These are phyloP conservation scores for Drosophila parthenogenetica DNA, from an alignment of 2,888 invertebrate species.

Conservation along the genomic window DNA sequence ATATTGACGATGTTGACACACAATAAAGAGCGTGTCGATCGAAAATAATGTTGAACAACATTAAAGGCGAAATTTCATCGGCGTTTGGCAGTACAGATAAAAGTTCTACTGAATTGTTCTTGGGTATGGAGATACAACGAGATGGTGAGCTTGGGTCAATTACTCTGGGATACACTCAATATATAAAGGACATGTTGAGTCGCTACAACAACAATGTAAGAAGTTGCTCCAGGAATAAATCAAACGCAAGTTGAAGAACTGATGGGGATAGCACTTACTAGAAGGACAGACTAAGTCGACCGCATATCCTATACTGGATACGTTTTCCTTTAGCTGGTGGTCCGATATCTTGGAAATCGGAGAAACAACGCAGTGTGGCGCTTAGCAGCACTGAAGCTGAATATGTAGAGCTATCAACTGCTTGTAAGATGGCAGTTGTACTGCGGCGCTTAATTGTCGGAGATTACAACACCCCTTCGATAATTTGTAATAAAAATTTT, in stretches of 20 bases:
- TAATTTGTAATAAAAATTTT: no score
- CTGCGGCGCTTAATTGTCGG: background rate
- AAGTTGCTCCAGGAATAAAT: background rate
- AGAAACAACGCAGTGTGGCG: constrained; percentile 5
- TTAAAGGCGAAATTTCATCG: background rate
- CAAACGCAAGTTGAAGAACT: background rate
- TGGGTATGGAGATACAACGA: constrained; percentile 11
- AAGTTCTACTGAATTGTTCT: background rate
- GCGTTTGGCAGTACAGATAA: constrained; percentile 10
- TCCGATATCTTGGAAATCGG: constrained; percentile 5
- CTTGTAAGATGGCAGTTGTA: background rate
- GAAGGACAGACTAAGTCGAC: background rate
- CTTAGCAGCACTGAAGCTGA: background rate
- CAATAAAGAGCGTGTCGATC: background rate
- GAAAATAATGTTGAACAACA: background rate
- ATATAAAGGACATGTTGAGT: background rate
- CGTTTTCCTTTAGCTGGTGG: background rate
- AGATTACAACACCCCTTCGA: no score
- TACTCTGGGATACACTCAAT: background rate
- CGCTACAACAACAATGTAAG: background rate
- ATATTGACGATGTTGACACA: constrained; percentile 13
- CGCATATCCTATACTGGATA: background rate
- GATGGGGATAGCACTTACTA: no score
- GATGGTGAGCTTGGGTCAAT: constrained; percentile 3
- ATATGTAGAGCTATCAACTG: background rate